Base-by-base conservation (phyloP, 2,797 vertebrate genomes). In the Pangasius krempfi region DNA sequence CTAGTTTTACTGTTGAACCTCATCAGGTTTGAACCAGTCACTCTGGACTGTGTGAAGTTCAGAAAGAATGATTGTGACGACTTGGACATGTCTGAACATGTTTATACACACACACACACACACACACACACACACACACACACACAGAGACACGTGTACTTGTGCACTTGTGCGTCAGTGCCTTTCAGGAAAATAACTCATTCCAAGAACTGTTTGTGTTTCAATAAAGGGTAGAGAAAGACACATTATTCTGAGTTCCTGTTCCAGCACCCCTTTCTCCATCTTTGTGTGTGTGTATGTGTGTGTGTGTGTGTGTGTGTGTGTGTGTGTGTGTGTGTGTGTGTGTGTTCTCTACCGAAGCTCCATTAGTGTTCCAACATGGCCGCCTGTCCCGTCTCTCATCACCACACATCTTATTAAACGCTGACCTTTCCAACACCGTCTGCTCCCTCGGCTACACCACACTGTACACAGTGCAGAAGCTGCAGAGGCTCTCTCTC, bases 381-480 rank as follows among this genome's bases (percentile, higher is more conserved):
- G 76, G 30, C 78, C 10, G 40, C 40, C 66, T 14, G 52, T 62
- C 66, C 78, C 56, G 5, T 66, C 50, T 54, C 40, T 86, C 88
- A 89, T 83, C 78, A 79, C 58, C 70, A 82, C 68, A 68, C 85
- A 73, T 86, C 78, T 82, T 79, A 84, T 83, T 82, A 86, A 75
- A 47, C 18, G 22, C 68, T 89, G 88, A 89, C 88, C 88, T 89
- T 89, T 89, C 47, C 40, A 73, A 33, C 70, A 76, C 62, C 14
- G 37, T 30, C 85, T 60, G 76, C 78, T 81, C 84, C 60, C 37
- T 52, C 88, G n/a, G 87, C 54, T 66, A 47, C 70, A 54, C 40
- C 70, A 84, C 80, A 85, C 82, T 78, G 79, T 82, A 82, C 79
- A 81, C 54, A 81, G 44, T 30, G 37, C 79, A 60, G 33, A 58